A percentile compares a stretch with the other conserved stretches of the same genome.
Evolutionary conservation across 53 echinoderm and acorn worm genomes (phyloP).

Genomic region (Arbacia lixula): DNA sequence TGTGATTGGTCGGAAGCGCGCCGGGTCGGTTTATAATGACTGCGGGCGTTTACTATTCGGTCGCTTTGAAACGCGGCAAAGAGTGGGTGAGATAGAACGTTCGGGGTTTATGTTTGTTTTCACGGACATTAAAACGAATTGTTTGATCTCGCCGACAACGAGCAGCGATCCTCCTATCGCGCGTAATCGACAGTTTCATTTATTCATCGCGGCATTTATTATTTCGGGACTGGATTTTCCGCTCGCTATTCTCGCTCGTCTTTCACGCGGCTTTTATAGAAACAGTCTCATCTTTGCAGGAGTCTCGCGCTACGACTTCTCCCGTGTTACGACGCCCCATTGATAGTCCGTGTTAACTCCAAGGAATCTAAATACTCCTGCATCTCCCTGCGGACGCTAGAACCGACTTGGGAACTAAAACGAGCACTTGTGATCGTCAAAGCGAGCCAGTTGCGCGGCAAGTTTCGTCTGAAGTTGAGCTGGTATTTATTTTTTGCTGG

Average conservation of each 20-base stretch:
- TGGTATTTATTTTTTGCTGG: slow-evolving; percentile 32
- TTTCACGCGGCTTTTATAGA: slow-evolving; percentile 15
- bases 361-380: slow-evolving; percentile 37
- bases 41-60: slow-evolving; percentile 50
- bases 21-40: slow-evolving; percentile 32
- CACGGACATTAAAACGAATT: slow-evolving; percentile 80
- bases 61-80: slow-evolving; percentile 46
- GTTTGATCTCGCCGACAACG: slow-evolving; percentile 87
- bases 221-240: slow-evolving; percentile 36
- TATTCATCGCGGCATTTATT: slow-evolving; percentile 81
- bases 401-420: not conserved
- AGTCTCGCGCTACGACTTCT: not conserved
- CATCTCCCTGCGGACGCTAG: slow-evolving; percentile 5
- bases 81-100: slow-evolving; percentile 42
- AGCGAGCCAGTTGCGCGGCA: too few relatives aligned
- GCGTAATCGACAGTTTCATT: slow-evolving; percentile 74
- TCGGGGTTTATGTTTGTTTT: slow-evolving; percentile 90
- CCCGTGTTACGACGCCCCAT: slow-evolving; percentile 2
- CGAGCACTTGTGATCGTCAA: too few relatives aligned
- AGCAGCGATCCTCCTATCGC: slow-evolving; percentile 58
- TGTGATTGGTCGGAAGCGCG: slow-evolving; percentile 16
- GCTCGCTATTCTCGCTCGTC: not conserved
- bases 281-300: not conserved
- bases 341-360: slow-evolving; percentile 34
- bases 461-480: slow-evolving; percentile 31